These are phyloP conservation scores for Meandrusa payeni DNA, from an alignment of 2,888 invertebrate genomes.

Conservation along the genomic window DNA sequence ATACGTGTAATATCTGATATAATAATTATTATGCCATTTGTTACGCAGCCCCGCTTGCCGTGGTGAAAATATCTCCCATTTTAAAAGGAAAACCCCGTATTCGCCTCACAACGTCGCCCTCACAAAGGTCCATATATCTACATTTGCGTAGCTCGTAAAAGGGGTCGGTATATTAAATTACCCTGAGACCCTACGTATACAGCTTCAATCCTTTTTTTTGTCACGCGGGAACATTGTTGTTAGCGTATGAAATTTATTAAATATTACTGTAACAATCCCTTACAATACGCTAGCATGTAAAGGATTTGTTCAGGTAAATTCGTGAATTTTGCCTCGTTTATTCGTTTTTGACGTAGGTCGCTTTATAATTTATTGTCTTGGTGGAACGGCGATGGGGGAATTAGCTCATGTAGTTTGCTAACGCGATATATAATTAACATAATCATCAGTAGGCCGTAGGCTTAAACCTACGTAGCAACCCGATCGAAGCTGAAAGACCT, in stretches of 20 bases:
- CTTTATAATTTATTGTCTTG: too few relatives aligned
- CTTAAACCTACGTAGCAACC: too few relatives aligned
- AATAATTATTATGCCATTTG: too few relatives aligned
- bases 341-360: neutral
- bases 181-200: constrained; percentile 3
- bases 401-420: too few relatives aligned
- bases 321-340: neutral
- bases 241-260: constrained; percentile 9
- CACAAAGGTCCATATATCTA: constrained; percentile 4
- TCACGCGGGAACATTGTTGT: constrained; percentile 2
- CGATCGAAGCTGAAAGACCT: too few relatives aligned
- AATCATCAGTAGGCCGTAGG: too few relatives aligned
- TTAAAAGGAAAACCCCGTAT: constrained; percentile 8
- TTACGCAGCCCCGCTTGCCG: too few relatives aligned
- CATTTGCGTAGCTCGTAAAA: constrained; percentile 17
- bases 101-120: constrained; percentile 3
- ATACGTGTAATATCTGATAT: too few relatives aligned
- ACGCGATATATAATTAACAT: too few relatives aligned
- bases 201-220: constrained; percentile 12
- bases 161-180: constrained; percentile 19
- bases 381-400: too few relatives aligned
- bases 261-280: neutral
- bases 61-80: constrained; percentile 4
- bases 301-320: neutral
- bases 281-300: neutral